Percentiles rank a stretch among this genome's conserved stretches.
Conservation (phyloP, 2,888 invertebrate species). For the Agrilus mali region DNA sequence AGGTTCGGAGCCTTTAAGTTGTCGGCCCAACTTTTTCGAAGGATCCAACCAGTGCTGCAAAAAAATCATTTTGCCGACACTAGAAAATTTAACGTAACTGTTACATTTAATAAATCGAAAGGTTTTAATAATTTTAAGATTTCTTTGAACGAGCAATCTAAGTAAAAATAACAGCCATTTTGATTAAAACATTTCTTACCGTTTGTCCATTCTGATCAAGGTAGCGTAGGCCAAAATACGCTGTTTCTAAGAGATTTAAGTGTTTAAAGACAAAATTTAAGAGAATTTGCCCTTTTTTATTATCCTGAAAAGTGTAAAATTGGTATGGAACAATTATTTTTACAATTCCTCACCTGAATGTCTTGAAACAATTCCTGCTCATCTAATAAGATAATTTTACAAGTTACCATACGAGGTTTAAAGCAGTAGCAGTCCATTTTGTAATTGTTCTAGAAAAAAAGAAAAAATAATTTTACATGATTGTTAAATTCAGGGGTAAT, state of each 20-base stretch:
- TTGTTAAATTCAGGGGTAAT: no score
- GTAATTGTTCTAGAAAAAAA: not conserved
- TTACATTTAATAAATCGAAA: not conserved
- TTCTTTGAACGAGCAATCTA: constrained; percentile 3
- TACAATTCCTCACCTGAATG: constrained; percentile 51
- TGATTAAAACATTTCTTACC: constrained; percentile 42
- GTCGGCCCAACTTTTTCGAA: constrained; percentile 75
- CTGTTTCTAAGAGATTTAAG: constrained; percentile 87
- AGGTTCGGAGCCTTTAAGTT: constrained; percentile 55
- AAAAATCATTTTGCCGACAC: constrained; percentile 11
- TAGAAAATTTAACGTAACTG: not conserved
- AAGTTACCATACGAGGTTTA: constrained; percentile 33
- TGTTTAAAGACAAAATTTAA: constrained; percentile 87
- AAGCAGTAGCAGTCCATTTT: constrained; percentile 33
- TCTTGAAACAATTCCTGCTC: constrained; percentile 83
- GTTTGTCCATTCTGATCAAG: constrained; percentile 89
- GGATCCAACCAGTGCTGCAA: constrained; percentile 90
- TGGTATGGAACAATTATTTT: constrained; percentile 1
- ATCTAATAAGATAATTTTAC: constrained; percentile 80
- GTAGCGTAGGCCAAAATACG: constrained; percentile 90
- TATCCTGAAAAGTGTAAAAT: constrained; percentile 57
- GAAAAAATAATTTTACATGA: not conserved
- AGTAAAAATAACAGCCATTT: not conserved
- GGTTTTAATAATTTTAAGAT: not conserved
- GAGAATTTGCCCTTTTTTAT: constrained; percentile 77